These are phyloP conservation scores for Tympanoctomys barrerae DNA, from an alignment of 2,797 vertebrate species.

Conservation along the genomic window DNA sequence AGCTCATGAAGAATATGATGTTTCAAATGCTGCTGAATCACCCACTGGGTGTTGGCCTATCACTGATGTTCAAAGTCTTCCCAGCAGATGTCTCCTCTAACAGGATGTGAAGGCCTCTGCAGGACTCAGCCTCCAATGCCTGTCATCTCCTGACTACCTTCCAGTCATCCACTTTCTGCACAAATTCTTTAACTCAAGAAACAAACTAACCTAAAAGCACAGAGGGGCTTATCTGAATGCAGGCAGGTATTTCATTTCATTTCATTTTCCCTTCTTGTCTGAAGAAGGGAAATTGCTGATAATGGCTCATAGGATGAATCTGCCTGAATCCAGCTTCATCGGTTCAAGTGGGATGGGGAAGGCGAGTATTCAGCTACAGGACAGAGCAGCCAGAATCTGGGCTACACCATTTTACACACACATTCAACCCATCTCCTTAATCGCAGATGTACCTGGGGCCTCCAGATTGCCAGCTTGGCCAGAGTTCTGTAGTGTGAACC, in stretches of 20 bases:
- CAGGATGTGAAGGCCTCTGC: conserved; percentile 48
- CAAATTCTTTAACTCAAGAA: conserved; percentile 60
- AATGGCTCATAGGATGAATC: not conserved
- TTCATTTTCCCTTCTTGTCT: too few relatives aligned
- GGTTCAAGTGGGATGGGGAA: not conserved
- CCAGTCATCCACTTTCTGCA: conserved; percentile 31
- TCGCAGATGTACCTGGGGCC: not conserved
- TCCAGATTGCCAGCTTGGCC: not conserved
- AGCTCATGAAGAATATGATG: not conserved
- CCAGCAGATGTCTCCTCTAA: conserved; percentile 34
- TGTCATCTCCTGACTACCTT: conserved; percentile 39
- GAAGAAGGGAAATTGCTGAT: conserved; percentile 36
- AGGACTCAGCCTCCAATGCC: conserved; percentile 46
- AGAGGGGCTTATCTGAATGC: conserved; percentile 65
- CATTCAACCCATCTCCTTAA: not conserved
- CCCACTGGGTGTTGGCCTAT: not conserved
- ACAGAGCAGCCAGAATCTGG: not conserved
- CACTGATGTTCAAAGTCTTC: conserved; percentile 15
- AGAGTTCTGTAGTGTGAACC: not conserved
- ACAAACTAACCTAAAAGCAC: conserved; percentile 2
- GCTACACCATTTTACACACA: not conserved
- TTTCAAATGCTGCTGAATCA: not conserved
- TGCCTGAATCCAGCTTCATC: not conserved
- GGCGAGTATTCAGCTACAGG: not conserved
- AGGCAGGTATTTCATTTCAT: conserved; percentile 62